Evolutionary conservation across 2,797 vertebrate genomes (phyloP).

Genomic region (Labroides dimidiatus): DNA sequence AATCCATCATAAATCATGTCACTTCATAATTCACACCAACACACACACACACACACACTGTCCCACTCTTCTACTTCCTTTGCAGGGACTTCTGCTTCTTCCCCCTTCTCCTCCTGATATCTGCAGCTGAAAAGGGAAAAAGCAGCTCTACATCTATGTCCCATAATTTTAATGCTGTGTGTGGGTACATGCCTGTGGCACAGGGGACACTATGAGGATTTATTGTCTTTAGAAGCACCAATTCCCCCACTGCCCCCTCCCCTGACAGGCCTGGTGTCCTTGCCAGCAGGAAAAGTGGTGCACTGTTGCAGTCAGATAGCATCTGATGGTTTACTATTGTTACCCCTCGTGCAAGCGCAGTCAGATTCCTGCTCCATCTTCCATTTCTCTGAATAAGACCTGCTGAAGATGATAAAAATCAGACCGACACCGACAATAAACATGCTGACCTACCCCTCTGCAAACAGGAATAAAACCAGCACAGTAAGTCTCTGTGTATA

Average conservation of each 20-base stretch:
- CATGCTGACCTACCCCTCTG: conserved; percentile 6
- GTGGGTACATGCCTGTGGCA: conserved; percentile 29
- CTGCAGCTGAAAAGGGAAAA: conserved; percentile 19
- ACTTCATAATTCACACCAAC: conserved; percentile 42
- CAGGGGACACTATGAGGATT: conserved; percentile 49
- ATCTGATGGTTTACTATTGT: conserved; percentile 63
- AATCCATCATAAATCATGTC: conserved; percentile 33
- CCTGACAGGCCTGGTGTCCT: conserved; percentile 61
- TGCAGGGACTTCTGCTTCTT: background rate
- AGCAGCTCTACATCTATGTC: conserved; percentile 18
- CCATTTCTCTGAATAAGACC: conserved; percentile 26
- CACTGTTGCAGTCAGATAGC: conserved; percentile 76
- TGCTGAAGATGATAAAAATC: conserved; percentile 19
- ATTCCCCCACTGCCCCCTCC: conserved; percentile 41
- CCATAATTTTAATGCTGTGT: conserved; percentile 31
- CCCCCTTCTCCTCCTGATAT: conserved; percentile 6
- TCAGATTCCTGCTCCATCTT: conserved; percentile 38
- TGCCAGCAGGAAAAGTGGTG: conserved; percentile 75
- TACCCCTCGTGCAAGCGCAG: conserved; percentile 39
- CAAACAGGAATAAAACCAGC: conserved; percentile 38
- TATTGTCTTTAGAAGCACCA: conserved; percentile 41
- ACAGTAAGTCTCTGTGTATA: conserved; percentile 39
- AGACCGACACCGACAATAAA: conserved; percentile 34
- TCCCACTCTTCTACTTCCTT: conserved; percentile 1
- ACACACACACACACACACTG: conserved; percentile 7